Conservation (phyloP, 2,797 vertebrate genomes). For the Artibeus lituratus region DNA sequence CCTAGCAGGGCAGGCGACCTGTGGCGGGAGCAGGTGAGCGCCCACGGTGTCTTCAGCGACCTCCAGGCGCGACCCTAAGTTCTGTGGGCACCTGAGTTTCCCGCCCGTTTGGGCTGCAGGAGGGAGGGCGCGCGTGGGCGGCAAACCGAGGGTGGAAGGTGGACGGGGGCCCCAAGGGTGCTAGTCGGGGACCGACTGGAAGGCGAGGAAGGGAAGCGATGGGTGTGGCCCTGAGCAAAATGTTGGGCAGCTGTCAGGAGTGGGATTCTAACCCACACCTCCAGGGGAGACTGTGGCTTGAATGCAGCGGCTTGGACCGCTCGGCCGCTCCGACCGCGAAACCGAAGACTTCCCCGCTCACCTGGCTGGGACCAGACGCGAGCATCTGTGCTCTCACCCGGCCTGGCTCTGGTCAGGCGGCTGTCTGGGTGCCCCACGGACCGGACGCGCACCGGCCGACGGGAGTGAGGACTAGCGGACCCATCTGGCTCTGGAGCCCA, state of each 20-base stretch:
- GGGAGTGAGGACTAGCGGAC: background rate
- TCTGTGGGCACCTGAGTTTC: background rate
- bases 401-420: background rate
- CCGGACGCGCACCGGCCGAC: background rate
- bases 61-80: too few relatives aligned
- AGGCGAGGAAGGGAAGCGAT: background rate
- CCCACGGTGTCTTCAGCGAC: background rate
- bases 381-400: background rate
- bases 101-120: background rate
- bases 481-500: background rate
- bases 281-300: conserved; percentile 82
- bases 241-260: background rate
- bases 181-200: background rate
- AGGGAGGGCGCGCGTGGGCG: background rate
- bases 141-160: background rate
- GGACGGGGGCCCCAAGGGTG: background rate
- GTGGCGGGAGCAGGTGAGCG: background rate
- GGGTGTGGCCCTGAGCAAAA: background rate
- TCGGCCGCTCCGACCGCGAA: conserved; percentile 81
- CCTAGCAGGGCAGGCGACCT: background rate
- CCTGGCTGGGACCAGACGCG: too few relatives aligned
- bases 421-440: background rate
- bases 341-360: accelerated
- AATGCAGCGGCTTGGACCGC: conserved; percentile 85
- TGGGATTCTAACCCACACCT: conserved; percentile 76